Conservation (phyloP, 2,797 vertebrate genomes). For the Bradypodion ventrale region DNA sequence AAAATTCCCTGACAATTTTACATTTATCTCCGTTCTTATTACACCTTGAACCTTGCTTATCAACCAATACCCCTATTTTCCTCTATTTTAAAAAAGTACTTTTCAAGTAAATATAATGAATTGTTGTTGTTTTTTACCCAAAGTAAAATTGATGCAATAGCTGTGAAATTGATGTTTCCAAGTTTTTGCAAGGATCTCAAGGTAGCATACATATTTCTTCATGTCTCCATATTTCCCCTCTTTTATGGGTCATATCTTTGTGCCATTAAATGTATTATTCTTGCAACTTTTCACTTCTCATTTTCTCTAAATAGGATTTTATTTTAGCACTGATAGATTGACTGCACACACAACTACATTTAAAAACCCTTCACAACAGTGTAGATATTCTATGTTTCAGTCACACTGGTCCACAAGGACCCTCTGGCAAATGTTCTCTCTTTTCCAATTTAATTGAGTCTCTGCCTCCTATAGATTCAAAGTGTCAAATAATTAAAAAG, state of each 20-base stretch:
- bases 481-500: conserved; percentile 31
- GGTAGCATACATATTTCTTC: not conserved
- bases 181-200: not conserved
- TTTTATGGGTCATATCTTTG: no score
- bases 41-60: no score
- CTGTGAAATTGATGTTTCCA: not conserved
- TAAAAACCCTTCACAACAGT: not conserved
- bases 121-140: no score
- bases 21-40: no score
- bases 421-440: not conserved
- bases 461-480: conserved; percentile 4
- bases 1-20: no score
- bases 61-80: no score
- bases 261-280: not conserved
- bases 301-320: not conserved
- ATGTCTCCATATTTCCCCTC: no score
- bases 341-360: not conserved
- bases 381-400: not conserved
- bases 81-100: no score
- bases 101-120: no score
- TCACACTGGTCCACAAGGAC: not conserved
- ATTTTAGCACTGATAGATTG: not conserved
- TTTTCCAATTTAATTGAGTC: conserved; percentile 14
- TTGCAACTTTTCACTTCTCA: not conserved
- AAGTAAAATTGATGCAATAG: not conserved